phyloP scores from a whole-genome alignment of 2,113 vertebrate genomes.

The Perca flavescens region DNA sequence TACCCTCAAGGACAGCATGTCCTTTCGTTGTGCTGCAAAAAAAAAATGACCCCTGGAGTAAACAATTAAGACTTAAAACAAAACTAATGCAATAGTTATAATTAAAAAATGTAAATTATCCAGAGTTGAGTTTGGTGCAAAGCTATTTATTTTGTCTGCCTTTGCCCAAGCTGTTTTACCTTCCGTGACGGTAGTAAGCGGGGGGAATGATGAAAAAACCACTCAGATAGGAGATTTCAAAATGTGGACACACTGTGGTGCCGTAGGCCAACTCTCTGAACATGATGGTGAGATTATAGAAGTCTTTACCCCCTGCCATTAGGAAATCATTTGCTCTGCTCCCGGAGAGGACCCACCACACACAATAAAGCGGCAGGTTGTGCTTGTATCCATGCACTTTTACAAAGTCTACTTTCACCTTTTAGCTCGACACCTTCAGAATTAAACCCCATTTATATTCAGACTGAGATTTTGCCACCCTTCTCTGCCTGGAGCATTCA shows the following conservation, averaged over 20 bases:
- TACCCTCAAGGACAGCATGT: background rate
- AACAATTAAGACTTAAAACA: constrained; percentile 22
- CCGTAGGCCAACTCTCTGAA: constrained; percentile 71
- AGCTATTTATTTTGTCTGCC: constrained; percentile 44
- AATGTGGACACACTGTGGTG: constrained; percentile 66
- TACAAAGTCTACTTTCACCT: constrained; percentile 62
- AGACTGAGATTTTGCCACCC: constrained; percentile 52
- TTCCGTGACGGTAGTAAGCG: constrained; percentile 49
- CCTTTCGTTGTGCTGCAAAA: background rate
- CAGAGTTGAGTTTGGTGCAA: constrained; percentile 15
- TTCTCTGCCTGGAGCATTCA: constrained; percentile 64
- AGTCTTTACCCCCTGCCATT: constrained; percentile 69
- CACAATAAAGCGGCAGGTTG: constrained; percentile 56
- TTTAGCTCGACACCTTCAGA: constrained; percentile 62
- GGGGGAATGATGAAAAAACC: constrained; percentile 73
- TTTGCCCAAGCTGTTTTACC: constrained; percentile 42
- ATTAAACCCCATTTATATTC: constrained; percentile 77
- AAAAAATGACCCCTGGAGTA: constrained; percentile 2
- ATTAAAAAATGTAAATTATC: constrained; percentile 35
- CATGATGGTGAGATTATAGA: constrained; percentile 68
- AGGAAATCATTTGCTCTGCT: constrained; percentile 68
- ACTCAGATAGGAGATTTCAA: constrained; percentile 77
- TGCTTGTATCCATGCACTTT: constrained; percentile 33
- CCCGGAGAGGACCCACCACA: constrained; percentile 47
- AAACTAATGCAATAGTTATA: background rate